Base-by-base conservation (phyloP, 2,113 vertebrate species). In the Caranx ignobilis region DNA sequence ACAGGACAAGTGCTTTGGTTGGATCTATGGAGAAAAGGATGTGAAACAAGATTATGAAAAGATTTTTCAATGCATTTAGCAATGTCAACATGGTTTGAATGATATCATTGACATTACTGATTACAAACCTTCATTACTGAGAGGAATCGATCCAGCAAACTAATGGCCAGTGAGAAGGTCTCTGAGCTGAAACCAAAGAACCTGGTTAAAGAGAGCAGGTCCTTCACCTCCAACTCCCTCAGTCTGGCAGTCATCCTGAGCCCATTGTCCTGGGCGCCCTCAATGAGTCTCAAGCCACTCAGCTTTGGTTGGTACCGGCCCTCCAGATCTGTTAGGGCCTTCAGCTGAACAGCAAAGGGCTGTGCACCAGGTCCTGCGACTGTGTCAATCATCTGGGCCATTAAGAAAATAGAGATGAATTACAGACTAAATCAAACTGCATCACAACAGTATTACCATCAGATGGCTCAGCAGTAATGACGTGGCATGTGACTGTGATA, bases 1-100 rank as follows among this genome's bases (percentile, higher is more conserved):
- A 74, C 98, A 99, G 65, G 97, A 96, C 85, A 99, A 94, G 75
- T 99, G 97, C 84, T 99, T 99, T n/a, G 97, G 96, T 57, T 99
- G 97, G 73, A 99, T 97, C 98, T 99, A 88, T 11, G n/a, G 3
- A 60, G 6, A 15, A 68, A 13, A 37, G 10, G 11, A 6, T 31
- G 11, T 35, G 15, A 6, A 31, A 55, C 56, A 34, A 43, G 35
- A 52, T 37, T 71, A n/a, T 0, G 13, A 11, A 70, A 31, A 10
- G 2, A 37, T 11, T 35, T 56, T 37, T 4, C 15, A 16, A 56
- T 4, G 7, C 6, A 50, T 48, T 4, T 3, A 32, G 7, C 11
- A 59, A 3, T 37, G 19, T 2, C 34, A 81, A 37, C 2, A 56
- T 35, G 11, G 62, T 41, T 9, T n/a, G 41, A 12, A 12, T n/a